Conservation (phyloP, 2,888 invertebrate species). For the Hirtodrosophila histrioides region DNA sequence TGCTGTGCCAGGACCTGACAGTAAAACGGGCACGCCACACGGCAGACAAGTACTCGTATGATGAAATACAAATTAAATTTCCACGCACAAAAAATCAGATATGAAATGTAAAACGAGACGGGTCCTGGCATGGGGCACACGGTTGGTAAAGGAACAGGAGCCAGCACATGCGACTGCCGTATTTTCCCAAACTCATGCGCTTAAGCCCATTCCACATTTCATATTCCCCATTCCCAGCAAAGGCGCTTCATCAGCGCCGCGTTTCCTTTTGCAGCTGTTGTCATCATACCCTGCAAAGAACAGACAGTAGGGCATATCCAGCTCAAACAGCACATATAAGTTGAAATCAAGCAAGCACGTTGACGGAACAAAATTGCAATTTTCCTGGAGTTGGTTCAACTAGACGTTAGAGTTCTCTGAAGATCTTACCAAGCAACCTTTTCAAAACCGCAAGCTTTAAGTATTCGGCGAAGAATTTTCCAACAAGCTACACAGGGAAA, state of each 20-base stretch:
- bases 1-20: conserved; percentile 18
- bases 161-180: conserved; percentile 28
- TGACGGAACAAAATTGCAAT: too few species aligned
- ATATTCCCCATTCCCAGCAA: conserved; percentile 16
- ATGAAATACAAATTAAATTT: conserved; percentile 78
- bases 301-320: background rate
- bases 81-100: conserved; percentile 74
- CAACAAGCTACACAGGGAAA: too few species aligned
- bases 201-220: background rate
- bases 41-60: conserved; percentile 57
- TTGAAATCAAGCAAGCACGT: too few species aligned
- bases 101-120: conserved; percentile 70
- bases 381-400: too few species aligned
- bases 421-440: too few species aligned
- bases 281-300: conserved; percentile 22
- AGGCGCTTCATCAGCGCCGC: conserved; percentile 50
- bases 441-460: too few species aligned
- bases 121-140: background rate
- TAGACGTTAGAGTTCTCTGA: too few species aligned
- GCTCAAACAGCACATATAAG: background rate
- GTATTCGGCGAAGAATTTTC: too few species aligned
- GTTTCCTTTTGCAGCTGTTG: conserved; percentile 44
- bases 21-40: conserved; percentile 23
- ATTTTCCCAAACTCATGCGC: conserved; percentile 4
- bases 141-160: background rate